Evolutionary conservation across 2,888 invertebrate species (phyloP).

Genomic region (Eulithis testata): DNA sequence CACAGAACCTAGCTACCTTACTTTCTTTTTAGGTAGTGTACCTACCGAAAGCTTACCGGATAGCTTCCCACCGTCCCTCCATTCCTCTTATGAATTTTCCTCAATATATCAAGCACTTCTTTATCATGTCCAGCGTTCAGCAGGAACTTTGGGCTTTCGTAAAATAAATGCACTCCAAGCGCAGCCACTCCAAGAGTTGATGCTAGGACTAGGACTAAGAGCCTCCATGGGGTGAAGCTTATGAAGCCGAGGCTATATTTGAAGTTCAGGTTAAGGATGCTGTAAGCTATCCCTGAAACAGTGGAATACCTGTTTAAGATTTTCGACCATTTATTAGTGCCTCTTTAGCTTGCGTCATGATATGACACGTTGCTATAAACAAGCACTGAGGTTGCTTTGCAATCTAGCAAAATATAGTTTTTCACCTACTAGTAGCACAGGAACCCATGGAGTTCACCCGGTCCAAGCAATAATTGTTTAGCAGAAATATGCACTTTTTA

Average conservation of each 20-base stretch:
- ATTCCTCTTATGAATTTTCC: slow-evolving; percentile 73
- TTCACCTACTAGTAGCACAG: too few relatives aligned
- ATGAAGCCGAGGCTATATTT: slow-evolving; percentile 46
- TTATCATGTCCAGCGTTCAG: slow-evolving; percentile 84
- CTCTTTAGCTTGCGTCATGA: too few relatives aligned
- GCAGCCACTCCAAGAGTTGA: slow-evolving; percentile 84
- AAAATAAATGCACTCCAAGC: slow-evolving; percentile 76
- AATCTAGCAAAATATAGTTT: too few relatives aligned
- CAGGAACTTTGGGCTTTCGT: slow-evolving; percentile 90
- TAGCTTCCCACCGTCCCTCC: slow-evolving; percentile 8
- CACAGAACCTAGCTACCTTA: too few relatives aligned
- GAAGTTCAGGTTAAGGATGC: slow-evolving; percentile 49
- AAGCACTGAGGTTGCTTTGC: too few relatives aligned
- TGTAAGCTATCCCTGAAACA: slow-evolving; percentile 48
- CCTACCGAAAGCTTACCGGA: slow-evolving; percentile 37
- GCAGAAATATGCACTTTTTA: too few relatives aligned
- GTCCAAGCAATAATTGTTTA: too few relatives aligned
- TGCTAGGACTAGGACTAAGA: slow-evolving; percentile 62
- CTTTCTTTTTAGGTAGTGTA: too few relatives aligned
- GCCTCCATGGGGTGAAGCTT: slow-evolving; percentile 57
- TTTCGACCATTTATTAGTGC: too few relatives aligned
- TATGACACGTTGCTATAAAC: too few relatives aligned
- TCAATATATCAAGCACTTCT: slow-evolving; percentile 83
- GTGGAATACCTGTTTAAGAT: too few relatives aligned
- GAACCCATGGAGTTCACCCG: too few relatives aligned